Evolutionary conservation across 2,888 invertebrate species (phyloP), one percentile per base, ranked within the genome.

Genomic region (Ophioninae sp.): DNA sequence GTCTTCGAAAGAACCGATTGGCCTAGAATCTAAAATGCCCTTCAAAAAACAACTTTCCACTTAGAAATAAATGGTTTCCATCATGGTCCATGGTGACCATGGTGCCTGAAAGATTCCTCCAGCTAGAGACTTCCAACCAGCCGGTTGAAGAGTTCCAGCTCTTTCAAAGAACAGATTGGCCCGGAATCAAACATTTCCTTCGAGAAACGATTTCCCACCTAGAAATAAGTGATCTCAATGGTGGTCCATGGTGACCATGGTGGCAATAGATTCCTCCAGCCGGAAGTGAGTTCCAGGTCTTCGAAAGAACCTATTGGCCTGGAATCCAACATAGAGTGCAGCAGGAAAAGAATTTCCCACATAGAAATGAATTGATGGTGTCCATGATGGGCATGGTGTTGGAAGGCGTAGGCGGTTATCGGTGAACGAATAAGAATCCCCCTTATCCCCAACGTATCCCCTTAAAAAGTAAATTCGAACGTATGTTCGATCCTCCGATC

Each of bases 401-500:
- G 30, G 30, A 30, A 74, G 56, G 74, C 65, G 75, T 75, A 67
- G 77, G 80, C 80, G 80, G 37, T 81, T 84, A 81, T 84, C 81
- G 81, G 65, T 37, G 75, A 72, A 23, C 65, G 81, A 69, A 70
- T 62, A 72, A 68, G 67, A 82, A 73, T 67, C 62, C 76, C 73
- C 70, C 80, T 30, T 30, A 30, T 30, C 30, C 30, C 30, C 30
- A 30, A 3, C 30, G 2, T 30, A 30, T 30, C 30, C 30, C 30
- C 30, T 30, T 30, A 30, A 30, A 30, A 30, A 30, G 30, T 30
- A 72, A 78, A 78, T 75, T 78, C 69, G 57, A 80, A 56, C 37
- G 70, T 68, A 59, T 68, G 70, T 72, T 61, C 30, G 39, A 41
- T 21, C 23, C 68, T 62, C 64, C 64, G 69, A 75, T 67, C 64